Base-by-base conservation (phyloP, 2,888 invertebrate species). In the Hirtodrosophila alboralis region DNA sequence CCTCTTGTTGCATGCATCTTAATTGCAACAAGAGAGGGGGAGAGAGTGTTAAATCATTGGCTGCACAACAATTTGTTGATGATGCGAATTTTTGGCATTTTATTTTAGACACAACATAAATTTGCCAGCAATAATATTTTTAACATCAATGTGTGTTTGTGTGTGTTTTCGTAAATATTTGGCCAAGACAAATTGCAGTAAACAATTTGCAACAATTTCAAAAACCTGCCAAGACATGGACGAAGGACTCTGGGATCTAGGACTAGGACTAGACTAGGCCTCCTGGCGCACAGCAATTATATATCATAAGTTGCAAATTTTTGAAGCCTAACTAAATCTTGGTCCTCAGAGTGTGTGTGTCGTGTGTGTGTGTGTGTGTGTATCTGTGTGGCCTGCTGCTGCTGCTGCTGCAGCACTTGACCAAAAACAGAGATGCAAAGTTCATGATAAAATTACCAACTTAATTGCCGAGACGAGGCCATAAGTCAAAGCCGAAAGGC, bases 401-500 rank as follows among this genome's bases (percentile, higher is more conserved):
- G 36, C 49, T 62, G 23, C 23, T 8, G 6, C 7, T 5, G 34
- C 16, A 62, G 60, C 70, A 81, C 69, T 78, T 81, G 80, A 73
- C 76, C 74, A 74, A 62, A 60, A 56, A 38, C 40, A 63, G 56
- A 64, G 69, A 74, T 71, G 75, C 75, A 80, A 86, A 81, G 84
- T 80, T 81, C 67, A 81, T 85, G 81, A 84, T 86, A 75, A 86
- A 81, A 81, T 80, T 78, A 84, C 60, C 60, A 83, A 69, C 79
- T 75, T 83, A 84, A 80, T 85, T 78, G 79, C 66, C 73, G 47
- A 62, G 69, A 54, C 57, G 68, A 56, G 65, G 59, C 60, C 61
- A 75, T 63, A 75, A 75, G 72, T 68, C 73, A 72, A 72, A 67
- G 68, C 53, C 43, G 43, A 30, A 18, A 21, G 45, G 12, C 40